Percentiles rank a stretch among this genome's conserved stretches.
Evolutionary conservation across 2,113 vertebrate species (phyloP).

Genomic region (Dasypus novemcinctus): DNA sequence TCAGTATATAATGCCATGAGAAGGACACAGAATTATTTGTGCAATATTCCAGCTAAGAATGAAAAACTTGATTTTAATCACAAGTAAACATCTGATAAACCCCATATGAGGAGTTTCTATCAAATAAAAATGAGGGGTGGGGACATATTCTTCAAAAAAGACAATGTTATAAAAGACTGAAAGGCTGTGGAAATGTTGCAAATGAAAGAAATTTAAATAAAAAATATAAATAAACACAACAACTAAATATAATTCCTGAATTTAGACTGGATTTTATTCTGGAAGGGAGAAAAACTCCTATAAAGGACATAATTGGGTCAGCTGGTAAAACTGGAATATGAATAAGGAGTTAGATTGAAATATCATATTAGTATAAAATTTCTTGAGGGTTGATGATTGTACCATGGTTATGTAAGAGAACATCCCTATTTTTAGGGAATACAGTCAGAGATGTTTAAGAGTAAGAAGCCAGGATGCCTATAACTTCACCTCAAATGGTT

Average conservation of each 20-base stretch:
- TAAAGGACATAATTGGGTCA: not conserved
- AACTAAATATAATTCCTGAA: not conserved
- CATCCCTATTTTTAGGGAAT: not conserved
- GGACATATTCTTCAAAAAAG: not conserved
- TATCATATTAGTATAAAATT: not conserved
- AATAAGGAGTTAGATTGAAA: not conserved
- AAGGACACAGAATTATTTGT: not conserved
- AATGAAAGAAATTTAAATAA: not conserved
- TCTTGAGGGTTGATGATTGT: not conserved
- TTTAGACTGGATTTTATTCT: not conserved
- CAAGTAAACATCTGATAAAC: not conserved
- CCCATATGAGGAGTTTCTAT: not conserved
- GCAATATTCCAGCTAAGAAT: not conserved
- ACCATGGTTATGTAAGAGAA: not conserved
- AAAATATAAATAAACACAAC: not conserved
- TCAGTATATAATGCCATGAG: not conserved
- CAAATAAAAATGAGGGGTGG: not conserved
- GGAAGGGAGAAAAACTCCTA: not conserved
- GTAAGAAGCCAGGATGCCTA: not conserved
- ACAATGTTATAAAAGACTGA: not conserved
- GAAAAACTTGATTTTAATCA: not conserved
- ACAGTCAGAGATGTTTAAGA: not conserved
- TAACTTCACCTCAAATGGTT: not conserved
- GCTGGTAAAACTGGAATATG: not conserved
- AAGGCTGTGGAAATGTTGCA: not conserved